Conservation (phyloP, 2,113 vertebrate genomes). For the Larimichthys polyactis region DNA sequence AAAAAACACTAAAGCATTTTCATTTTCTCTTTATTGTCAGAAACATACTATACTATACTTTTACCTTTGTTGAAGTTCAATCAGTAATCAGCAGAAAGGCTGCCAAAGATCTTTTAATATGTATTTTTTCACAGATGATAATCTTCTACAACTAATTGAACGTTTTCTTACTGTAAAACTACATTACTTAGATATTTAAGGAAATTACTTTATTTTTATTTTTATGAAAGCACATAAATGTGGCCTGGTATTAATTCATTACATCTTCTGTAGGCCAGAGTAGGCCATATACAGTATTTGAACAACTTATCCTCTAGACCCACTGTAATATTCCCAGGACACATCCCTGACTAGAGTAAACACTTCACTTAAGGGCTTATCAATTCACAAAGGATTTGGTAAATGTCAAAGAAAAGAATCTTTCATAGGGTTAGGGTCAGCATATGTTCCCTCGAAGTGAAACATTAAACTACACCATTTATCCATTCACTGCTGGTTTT, state of each 20-base stretch:
- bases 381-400: constrained; percentile 15
- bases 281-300: not conserved
- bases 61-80: not conserved
- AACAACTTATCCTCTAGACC: not conserved
- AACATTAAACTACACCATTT: constrained; percentile 24
- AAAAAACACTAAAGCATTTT: not conserved
- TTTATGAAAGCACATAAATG: too few species aligned
- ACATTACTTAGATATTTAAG: not conserved
- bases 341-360: not conserved
- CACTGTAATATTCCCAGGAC: not conserved
- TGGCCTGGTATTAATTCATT: too few species aligned
- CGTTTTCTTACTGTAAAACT: not conserved
- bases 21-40: not conserved
- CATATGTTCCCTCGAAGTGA: not conserved
- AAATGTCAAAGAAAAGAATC: constrained; percentile 37
- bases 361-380: constrained; percentile 9
- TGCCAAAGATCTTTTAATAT: too few species aligned
- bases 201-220: too few species aligned
- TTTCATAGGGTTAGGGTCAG: not conserved
- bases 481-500: not conserved
- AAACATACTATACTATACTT: too few species aligned
- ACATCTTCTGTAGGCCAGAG: too few species aligned
- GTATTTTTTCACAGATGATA: too few species aligned
- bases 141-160: not conserved
- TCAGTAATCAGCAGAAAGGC: not conserved